These are phyloP conservation scores for Scomber scombrus DNA, from an alignment of 2,113 vertebrate species.

Conservation along the genomic window DNA sequence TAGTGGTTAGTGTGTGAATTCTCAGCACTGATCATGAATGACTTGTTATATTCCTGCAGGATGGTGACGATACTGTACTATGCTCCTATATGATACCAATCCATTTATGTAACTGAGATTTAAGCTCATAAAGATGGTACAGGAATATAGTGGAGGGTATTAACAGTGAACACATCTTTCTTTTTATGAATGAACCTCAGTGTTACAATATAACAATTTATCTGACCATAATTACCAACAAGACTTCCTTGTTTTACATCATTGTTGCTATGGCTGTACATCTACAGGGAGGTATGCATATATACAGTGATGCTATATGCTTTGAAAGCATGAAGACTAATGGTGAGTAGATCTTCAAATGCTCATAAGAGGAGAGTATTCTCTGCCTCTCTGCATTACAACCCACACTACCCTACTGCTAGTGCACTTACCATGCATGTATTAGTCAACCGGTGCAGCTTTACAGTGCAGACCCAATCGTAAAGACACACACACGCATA, in stretches of 20 bases:
- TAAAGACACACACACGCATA: constrained; percentile 33
- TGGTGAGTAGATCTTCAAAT: constrained; percentile 22
- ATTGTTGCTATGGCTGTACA: not conserved
- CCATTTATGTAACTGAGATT: constrained; percentile 17
- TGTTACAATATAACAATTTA: not conserved
- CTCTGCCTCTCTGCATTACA: constrained; percentile 66
- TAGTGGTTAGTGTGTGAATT: not conserved
- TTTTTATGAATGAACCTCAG: not conserved
- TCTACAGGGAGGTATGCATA: not conserved
- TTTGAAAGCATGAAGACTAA: constrained; percentile 17
- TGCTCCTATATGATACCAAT: not conserved
- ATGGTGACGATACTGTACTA: constrained; percentile 3
- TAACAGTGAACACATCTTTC: not conserved
- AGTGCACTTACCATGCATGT: constrained; percentile 61
- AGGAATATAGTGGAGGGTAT: not conserved
- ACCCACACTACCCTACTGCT: constrained; percentile 68
- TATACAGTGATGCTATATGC: not conserved
- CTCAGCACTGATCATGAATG: not conserved
- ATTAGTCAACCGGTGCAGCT: constrained; percentile 68
- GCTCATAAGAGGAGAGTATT: constrained; percentile 34
- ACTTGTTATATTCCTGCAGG: not conserved
- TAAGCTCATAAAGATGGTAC: not conserved
- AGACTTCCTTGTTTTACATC: not conserved
- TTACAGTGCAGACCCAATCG: constrained; percentile 41
- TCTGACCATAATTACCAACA: not conserved